Conservation (phyloP, 2,113 vertebrate species). For the Thryonomys swinderianus region DNA sequence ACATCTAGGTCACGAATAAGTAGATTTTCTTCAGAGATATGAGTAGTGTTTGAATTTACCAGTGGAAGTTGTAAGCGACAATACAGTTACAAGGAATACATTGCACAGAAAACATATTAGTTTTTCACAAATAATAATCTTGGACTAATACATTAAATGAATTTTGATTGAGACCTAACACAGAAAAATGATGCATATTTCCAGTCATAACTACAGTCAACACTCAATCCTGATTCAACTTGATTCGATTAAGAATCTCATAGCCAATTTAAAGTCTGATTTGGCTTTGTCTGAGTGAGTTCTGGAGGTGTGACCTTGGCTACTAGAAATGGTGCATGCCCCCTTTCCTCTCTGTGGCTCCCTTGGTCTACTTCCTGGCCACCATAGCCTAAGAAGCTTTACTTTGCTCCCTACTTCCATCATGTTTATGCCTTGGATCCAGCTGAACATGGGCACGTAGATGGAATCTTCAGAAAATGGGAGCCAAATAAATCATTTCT, state of each 20-base stretch:
- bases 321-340: not conserved
- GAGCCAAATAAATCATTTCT: not conserved
- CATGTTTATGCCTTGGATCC: not conserved
- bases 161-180: not conserved
- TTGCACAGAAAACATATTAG: not conserved
- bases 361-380: not conserved
- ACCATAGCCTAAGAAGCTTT: not conserved
- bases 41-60: not conserved
- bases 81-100: not conserved
- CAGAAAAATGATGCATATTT: not conserved
- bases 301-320: not conserved
- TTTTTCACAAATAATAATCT: not conserved
- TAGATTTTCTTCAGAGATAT: not conserved
- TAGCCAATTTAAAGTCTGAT: not conserved
- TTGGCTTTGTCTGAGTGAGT: not conserved
- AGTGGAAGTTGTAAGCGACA: not conserved
- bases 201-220: not conserved
- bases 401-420: not conserved
- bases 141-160: not conserved
- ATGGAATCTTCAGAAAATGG: not conserved
- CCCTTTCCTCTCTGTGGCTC: not conserved
- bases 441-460: not conserved
- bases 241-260: not conserved
- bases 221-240: not conserved
- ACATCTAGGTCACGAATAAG: constrained; percentile 30